phyloP scores from a whole-genome alignment of 1,140 invertebrate species.

The Drosophila pectinifera region DNA sequence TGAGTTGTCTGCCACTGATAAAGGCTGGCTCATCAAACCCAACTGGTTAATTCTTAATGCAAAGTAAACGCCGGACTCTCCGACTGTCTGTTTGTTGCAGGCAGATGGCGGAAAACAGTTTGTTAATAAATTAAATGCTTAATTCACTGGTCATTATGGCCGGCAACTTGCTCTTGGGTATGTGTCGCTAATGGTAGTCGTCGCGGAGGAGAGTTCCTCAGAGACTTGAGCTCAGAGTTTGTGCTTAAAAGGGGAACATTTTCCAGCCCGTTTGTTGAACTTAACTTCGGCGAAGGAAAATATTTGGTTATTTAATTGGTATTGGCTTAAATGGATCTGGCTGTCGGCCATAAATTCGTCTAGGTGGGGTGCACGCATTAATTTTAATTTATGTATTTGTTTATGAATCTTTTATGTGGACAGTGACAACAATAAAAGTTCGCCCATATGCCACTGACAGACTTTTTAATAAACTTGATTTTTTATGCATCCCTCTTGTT shows the following conservation, averaged over 20 bases:
- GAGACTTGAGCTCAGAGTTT: conserved; percentile 8
- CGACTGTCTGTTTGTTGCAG: conserved; percentile 30
- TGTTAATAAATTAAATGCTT: conserved; percentile 82
- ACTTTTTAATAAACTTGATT: conserved; percentile 74
- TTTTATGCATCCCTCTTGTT: conserved; percentile 33
- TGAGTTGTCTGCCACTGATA: conserved; percentile 66
- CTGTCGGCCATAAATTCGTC: conserved; percentile 13
- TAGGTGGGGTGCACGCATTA: conserved; percentile 32
- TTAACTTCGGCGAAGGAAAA: conserved; percentile 22
- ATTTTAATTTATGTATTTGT: conserved; percentile 72
- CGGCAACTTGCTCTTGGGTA: conserved; percentile 48
- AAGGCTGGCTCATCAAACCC: conserved; percentile 50
- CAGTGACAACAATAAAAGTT: conserved; percentile 67
- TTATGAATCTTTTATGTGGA: conserved; percentile 70
- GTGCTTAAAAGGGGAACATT: background rate
- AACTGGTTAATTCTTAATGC: conserved; percentile 73
- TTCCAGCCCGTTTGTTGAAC: conserved; percentile 8
- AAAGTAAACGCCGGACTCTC: conserved; percentile 51
- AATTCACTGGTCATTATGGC: conserved; percentile 75
- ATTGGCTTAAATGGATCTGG: conserved; percentile 25
- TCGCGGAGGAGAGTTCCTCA: conserved; percentile 6
- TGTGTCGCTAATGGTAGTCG: conserved; percentile 54
- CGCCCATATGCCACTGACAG: conserved; percentile 70
- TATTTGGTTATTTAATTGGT: conserved; percentile 49
- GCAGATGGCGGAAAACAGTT: conserved; percentile 62